These are phyloP conservation scores for Bubalus kerabau DNA, from an alignment of 2,113 vertebrate genomes.

Conservation along the genomic window DNA sequence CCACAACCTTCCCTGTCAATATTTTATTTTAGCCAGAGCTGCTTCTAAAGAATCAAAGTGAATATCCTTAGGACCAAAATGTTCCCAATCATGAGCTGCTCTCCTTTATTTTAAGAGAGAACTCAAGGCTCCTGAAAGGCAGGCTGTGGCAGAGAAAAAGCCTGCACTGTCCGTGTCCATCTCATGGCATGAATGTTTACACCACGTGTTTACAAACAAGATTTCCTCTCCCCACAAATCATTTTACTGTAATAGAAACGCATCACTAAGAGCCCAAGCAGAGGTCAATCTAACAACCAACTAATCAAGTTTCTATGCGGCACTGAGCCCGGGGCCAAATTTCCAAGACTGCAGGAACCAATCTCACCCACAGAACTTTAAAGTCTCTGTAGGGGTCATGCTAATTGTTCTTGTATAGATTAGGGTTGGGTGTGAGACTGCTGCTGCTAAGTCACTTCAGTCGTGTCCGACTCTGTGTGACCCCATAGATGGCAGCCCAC, in stretches of 20 bases:
- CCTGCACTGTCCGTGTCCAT: rapidly evolving
- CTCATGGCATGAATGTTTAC: background rate
- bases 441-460: too few species aligned
- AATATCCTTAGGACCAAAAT: background rate
- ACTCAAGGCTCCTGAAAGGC: background rate
- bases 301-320: background rate
- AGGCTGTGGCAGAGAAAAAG: background rate
- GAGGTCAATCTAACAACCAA: background rate
- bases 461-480: too few species aligned
- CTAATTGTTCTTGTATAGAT: background rate
- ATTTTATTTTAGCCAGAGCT: background rate
- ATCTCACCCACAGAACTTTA: background rate
- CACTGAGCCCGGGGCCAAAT: background rate
- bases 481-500: too few species aligned
- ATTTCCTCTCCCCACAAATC: background rate
- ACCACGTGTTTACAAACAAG: rapidly evolving
- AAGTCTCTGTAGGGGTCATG: background rate
- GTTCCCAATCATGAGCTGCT: rapidly evolving
- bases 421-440: background rate
- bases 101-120: background rate
- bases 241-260: background rate
- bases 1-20: background rate
- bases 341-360: background rate
- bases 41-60: background rate
- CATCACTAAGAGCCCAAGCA: background rate